Base-by-base conservation (phyloP, 2,113 vertebrate genomes). In the Dunckerocampus dactyliophorus region DNA sequence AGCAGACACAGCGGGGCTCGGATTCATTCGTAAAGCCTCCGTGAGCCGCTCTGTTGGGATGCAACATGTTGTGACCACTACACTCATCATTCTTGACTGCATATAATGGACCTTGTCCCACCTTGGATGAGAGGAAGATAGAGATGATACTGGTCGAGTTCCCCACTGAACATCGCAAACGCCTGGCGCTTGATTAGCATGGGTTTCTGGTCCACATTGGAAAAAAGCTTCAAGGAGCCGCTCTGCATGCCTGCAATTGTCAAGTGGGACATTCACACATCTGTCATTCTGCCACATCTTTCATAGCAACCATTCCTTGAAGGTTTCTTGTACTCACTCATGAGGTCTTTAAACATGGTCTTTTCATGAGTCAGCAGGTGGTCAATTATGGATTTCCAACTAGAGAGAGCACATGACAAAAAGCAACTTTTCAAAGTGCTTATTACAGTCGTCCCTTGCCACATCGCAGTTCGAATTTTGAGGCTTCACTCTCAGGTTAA, bases 281-380 rank as follows among this genome's bases (percentile, higher is more conserved):
- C 17, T 57, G 47, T 20, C 6, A 42, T 24, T 47, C 21, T 42
- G 43, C 6, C 47, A n/a, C 19, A 47, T 13, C 13, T 19, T 1
- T 3, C 9, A n/a, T 3, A 47, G 20, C 17, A 43, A 6, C 46
- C 39, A 28, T 28, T 43, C 63, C 34, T 14, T 8, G 20, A 11
- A 3, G 47, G 56, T n/a, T n/a, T n/a, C 10, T 1, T 12, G 22
- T 77, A 94, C 97, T 94, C 82, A 99, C 97, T 95, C 95, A 99
- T 95, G 64, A 99, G 79, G 82, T 99, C 97, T 90, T 99, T 98
- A 81, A 99, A 98, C 95, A 96, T 96, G 5, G 97, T 96, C 89
- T 96, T 98, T 86, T 99, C 97, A 0, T 99, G 97, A 57, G 97
- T 98, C 79, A 99, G 88, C 55, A 99, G 92, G 76, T 99, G 97